These are phyloP conservation scores for Drosophila pseudoobscura DNA, from an alignment of 1,140 invertebrate species.

Conservation along the genomic window DNA sequence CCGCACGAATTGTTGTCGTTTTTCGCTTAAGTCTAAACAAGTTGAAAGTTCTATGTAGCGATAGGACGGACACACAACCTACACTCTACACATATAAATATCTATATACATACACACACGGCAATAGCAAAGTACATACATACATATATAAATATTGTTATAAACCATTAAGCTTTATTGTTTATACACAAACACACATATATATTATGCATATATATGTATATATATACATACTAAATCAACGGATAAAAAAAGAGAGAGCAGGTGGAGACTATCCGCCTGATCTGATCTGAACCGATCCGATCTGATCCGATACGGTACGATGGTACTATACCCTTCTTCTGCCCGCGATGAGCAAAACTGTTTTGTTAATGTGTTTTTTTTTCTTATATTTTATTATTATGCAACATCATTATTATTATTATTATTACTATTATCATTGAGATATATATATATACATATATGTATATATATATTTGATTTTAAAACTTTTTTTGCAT, in stretches of 20 bases:
- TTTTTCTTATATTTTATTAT: constrained; percentile 54
- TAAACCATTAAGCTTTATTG: constrained; percentile 44
- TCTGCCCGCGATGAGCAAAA: constrained; percentile 35
- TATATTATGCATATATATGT: constrained; percentile 8
- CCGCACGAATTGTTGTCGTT: constrained; percentile 46
- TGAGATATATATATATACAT: constrained; percentile 29
- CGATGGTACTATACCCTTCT: background rate
- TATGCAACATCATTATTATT: constrained; percentile 57
- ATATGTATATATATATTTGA: constrained; percentile 46
- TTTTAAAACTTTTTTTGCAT: constrained; percentile 72
- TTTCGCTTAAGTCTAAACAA: constrained; percentile 25
- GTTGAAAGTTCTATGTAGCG: constrained; percentile 31
- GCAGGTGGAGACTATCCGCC: constrained; percentile 10
- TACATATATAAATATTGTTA: constrained; percentile 52
- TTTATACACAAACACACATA: constrained; percentile 10
- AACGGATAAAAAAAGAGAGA: background rate
- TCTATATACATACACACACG: constrained; percentile 29
- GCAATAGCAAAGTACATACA: constrained; percentile 38
- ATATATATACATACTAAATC: constrained; percentile 20
- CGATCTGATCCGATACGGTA: too few relatives aligned
- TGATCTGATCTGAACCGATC: background rate
- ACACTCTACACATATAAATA: constrained; percentile 15
- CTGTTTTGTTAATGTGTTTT: constrained; percentile 72
- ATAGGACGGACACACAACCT: too few relatives aligned
- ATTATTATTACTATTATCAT: constrained; percentile 33